A percentile compares a stretch with the other conserved stretches of the same genome.
These are phyloP conservation scores for Dascillus cervinus DNA, from an alignment of 2,888 invertebrate genomes.

Conservation along the genomic window DNA sequence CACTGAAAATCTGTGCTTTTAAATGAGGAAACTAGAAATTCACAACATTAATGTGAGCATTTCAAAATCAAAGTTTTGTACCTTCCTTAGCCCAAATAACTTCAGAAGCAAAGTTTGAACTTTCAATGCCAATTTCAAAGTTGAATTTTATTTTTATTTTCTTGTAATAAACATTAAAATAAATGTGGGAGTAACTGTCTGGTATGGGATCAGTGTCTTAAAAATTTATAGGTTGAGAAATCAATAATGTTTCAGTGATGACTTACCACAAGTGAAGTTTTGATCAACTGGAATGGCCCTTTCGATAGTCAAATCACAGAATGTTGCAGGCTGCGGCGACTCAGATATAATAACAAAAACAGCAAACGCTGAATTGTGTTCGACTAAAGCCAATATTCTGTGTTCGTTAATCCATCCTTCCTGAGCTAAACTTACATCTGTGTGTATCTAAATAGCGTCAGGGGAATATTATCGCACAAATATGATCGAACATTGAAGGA, in stretches of 20 bases:
- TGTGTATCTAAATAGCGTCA: conserved; percentile 33
- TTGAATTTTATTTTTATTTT: conserved; percentile 47
- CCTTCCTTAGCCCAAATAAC: conserved; percentile 67
- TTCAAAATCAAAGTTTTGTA: conserved; percentile 27
- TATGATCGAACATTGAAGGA: conserved; percentile 38
- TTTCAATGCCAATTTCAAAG: conserved; percentile 51
- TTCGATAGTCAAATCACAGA: conserved; percentile 73
- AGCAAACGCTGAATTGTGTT: conserved; percentile 49
- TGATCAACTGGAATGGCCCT: conserved; percentile 73
- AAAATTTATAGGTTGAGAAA: conserved; percentile 49
- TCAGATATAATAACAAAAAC: conserved; percentile 51
- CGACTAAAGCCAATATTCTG: conserved; percentile 52
- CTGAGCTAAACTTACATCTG: conserved; percentile 36
- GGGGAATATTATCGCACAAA: conserved; percentile 19
- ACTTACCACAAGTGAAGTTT: conserved; percentile 63
- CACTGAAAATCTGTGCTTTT: conserved; percentile 45
- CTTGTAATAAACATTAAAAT: conserved; percentile 47
- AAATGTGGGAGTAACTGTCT: conserved; percentile 45
- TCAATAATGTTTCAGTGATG: conserved; percentile 11
- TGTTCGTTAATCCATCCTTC: conserved; percentile 47
- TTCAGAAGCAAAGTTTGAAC: conserved; percentile 66
- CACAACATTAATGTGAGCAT: conserved; percentile 25
- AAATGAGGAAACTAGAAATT: conserved; percentile 30
- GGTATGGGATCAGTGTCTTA: conserved; percentile 48
- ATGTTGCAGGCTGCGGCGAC: conserved; percentile 59